Conservation (phyloP, 2,797 vertebrate species). For the Pseudotriccus pelzelni region DNA sequence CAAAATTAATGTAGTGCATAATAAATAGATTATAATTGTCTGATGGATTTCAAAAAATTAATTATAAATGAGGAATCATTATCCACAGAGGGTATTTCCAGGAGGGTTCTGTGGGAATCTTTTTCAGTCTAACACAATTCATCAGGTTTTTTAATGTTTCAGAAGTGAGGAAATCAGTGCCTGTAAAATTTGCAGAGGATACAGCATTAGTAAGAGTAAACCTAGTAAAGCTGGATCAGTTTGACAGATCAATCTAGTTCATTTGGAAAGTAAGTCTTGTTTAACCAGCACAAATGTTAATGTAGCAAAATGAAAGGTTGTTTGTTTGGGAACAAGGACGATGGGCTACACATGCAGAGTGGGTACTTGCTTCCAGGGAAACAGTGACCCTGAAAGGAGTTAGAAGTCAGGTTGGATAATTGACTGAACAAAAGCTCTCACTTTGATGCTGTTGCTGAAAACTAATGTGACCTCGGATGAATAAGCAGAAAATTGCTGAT, state of each 20-base stretch:
- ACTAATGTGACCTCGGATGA: background rate
- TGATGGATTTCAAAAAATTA: background rate
- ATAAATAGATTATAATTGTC: constrained; percentile 37
- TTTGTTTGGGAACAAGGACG: background rate
- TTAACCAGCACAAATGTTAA: constrained; percentile 6
- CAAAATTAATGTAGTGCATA: constrained; percentile 7
- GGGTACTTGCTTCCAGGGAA: background rate
- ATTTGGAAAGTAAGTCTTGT: background rate
- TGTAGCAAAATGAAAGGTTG: background rate
- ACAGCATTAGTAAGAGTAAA: background rate
- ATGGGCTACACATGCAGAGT: background rate
- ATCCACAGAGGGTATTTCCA: constrained; percentile 5
- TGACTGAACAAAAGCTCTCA: background rate
- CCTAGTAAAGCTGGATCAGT: background rate
- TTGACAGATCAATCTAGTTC: background rate
- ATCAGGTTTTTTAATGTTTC: background rate
- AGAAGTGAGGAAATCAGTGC: background rate
- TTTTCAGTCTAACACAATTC: background rate
- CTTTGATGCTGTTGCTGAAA: background rate
- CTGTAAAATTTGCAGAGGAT: background rate
- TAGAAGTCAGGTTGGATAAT: background rate
- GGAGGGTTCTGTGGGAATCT: background rate
- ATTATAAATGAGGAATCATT: constrained; percentile 25
- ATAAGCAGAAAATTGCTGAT: background rate
- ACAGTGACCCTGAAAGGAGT: background rate